Evolutionary conservation across 2,113 vertebrate species (phyloP).

Genomic region (Oncorhynchus nerka): DNA sequence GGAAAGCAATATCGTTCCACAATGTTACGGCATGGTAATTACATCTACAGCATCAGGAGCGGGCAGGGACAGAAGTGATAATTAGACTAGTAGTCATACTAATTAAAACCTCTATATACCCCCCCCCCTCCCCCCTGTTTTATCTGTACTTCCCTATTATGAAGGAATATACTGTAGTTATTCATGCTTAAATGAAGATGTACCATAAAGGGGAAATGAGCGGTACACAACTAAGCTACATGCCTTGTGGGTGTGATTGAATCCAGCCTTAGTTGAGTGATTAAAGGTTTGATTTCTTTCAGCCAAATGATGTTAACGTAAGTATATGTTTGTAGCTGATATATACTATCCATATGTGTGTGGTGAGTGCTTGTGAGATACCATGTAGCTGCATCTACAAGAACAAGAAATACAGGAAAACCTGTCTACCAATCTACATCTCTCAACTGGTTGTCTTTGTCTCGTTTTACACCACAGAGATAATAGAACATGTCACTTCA

Average conservation of each 20-base stretch:
- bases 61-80: constrained; percentile 67
- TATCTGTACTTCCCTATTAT: constrained; percentile 1
- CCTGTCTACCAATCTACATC: constrained; percentile 59
- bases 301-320: too few relatives aligned
- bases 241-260: too few relatives aligned
- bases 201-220: too few relatives aligned
- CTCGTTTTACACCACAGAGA: constrained; percentile 46
- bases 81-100: constrained; percentile 73
- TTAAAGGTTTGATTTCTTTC: too few relatives aligned
- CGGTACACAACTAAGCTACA: too few relatives aligned
- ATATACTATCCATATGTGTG: too few relatives aligned
- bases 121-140: constrained; percentile 18
- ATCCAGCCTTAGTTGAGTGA: too few relatives aligned
- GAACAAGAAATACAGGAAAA: constrained; percentile 45
- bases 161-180: background rate
- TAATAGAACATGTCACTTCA: constrained; percentile 61
- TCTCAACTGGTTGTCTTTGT: constrained; percentile 50
- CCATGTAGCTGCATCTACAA: background rate
- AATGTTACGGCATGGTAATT: constrained; percentile 73
- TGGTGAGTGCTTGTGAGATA: background rate
- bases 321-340: too few relatives aligned
- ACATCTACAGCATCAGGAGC: constrained; percentile 61
- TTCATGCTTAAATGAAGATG: too few relatives aligned
- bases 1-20: constrained; percentile 61
- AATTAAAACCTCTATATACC: constrained; percentile 65